Conservation (phyloP, 2,113 vertebrate species). For the Tympanuchus pallidicinctus region DNA sequence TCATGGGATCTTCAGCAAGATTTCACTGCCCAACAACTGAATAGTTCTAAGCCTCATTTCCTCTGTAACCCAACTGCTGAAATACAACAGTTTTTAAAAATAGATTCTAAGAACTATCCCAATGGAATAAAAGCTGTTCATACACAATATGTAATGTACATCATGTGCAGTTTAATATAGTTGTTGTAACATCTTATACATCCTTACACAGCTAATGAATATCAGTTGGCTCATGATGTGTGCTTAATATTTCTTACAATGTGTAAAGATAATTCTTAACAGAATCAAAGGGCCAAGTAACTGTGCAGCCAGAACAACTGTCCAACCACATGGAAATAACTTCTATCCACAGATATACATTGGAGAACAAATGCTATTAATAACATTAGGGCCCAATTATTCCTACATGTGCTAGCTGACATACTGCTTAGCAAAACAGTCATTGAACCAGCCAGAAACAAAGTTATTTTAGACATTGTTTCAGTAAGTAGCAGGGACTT, state of each 20-base stretch:
- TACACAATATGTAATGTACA: slow-evolving; percentile 49
- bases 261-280: slow-evolving; percentile 65
- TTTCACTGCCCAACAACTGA: slow-evolving; percentile 27
- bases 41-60: slow-evolving; percentile 60
- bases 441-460: slow-evolving; percentile 44
- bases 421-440: slow-evolving; percentile 38
- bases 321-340: slow-evolving; percentile 70
- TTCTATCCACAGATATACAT: slow-evolving; percentile 16
- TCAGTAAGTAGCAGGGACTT: background rate
- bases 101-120: slow-evolving; percentile 59
- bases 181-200: slow-evolving; percentile 18
- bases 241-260: slow-evolving; percentile 58
- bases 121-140: slow-evolving; percentile 29
- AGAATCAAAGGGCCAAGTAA: slow-evolving; percentile 70
- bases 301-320: slow-evolving; percentile 60
- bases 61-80: slow-evolving; percentile 55
- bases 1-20: slow-evolving; percentile 32
- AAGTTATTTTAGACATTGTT: slow-evolving; percentile 33
- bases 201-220: slow-evolving; percentile 61
- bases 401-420: slow-evolving; percentile 59
- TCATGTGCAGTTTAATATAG: slow-evolving; percentile 54
- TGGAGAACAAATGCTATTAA: slow-evolving; percentile 61
- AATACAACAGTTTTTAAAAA: slow-evolving; percentile 60
- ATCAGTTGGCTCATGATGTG: slow-evolving; percentile 57
- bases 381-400: slow-evolving; percentile 55